Evolutionary conservation across 2,113 vertebrate genomes (phyloP).

Genomic region (Todiramphus saurophagus): DNA sequence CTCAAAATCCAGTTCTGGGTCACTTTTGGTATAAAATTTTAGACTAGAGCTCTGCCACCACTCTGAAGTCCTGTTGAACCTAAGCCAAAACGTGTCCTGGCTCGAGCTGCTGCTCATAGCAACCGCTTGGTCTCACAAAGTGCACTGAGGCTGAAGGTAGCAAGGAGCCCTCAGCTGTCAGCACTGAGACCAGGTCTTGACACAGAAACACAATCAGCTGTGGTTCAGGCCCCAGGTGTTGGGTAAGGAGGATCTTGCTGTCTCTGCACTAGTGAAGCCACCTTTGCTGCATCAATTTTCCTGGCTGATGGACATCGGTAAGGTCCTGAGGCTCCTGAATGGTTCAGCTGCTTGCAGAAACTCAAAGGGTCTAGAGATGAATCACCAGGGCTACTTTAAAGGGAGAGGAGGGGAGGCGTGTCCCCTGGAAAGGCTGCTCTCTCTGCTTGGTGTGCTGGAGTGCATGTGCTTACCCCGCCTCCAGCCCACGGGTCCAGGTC

Average conservation of each 20-base stretch:
- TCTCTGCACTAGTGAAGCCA: not conserved
- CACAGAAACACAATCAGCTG: not conserved
- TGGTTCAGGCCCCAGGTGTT: not conserved
- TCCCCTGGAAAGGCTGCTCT: not conserved
- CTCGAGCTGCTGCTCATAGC: not conserved
- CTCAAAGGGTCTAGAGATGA: not conserved
- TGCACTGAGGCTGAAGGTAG: not conserved
- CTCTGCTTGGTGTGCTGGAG: not conserved
- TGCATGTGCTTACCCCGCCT: conserved; percentile 82
- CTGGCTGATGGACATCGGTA: not conserved
- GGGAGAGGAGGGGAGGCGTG: not conserved
- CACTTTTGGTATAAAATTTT: not conserved
- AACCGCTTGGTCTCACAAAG: not conserved
- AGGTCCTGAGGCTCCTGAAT: not conserved
- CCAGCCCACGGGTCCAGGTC: conserved; percentile 94
- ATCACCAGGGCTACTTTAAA: accelerated
- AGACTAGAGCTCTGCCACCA: not conserved
- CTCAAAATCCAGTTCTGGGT: not conserved
- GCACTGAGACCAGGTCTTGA: no score
- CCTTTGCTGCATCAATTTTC: not conserved
- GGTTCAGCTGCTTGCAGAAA: not conserved
- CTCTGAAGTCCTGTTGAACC: not conserved
- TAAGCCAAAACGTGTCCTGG: not conserved
- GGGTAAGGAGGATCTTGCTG: not conserved
- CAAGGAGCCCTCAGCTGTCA: not conserved